Evolutionary conservation across 2,888 invertebrate genomes (phyloP).

Genomic region (Cyclophora punctaria): DNA sequence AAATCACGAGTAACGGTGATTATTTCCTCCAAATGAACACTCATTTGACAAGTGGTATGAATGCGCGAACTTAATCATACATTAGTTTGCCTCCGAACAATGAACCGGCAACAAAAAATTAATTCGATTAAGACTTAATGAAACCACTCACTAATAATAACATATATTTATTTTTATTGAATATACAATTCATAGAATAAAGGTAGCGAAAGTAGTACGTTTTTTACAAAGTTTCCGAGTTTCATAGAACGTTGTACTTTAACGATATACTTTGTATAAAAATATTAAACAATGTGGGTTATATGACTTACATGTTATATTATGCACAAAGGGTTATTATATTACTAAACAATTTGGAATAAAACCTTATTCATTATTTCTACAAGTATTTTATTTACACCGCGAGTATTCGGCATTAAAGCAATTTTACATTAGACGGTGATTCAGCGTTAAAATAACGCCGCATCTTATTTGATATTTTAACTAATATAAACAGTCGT

Average conservation of each 20-base stretch:
- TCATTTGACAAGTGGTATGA: conserved; percentile 53
- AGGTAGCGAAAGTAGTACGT: conserved; percentile 40
- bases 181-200: conserved; percentile 50
- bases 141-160: conserved; percentile 40
- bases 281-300: conserved; percentile 28
- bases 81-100: conserved; percentile 32
- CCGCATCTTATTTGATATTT: too few relatives aligned
- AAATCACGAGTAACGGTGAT: conserved; percentile 50
- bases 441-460: too few relatives aligned
- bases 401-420: too few relatives aligned
- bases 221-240: conserved; percentile 30
- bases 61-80: conserved; percentile 55
- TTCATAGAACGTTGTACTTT: conserved; percentile 23
- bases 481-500: too few relatives aligned
- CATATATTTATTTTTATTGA: conserved; percentile 54
- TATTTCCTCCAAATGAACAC: conserved; percentile 47
- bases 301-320: conserved; percentile 13
- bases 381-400: too few relatives aligned
- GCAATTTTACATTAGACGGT: too few relatives aligned
- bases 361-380: neutral
- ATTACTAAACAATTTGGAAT: neutral
- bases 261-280: conserved; percentile 32
- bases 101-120: conserved; percentile 38
- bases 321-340: conserved; percentile 10
- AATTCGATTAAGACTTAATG: conserved; percentile 33